Evolutionary conservation across 2,888 invertebrate species (phyloP).

Genomic region (Amiota mariae): DNA sequence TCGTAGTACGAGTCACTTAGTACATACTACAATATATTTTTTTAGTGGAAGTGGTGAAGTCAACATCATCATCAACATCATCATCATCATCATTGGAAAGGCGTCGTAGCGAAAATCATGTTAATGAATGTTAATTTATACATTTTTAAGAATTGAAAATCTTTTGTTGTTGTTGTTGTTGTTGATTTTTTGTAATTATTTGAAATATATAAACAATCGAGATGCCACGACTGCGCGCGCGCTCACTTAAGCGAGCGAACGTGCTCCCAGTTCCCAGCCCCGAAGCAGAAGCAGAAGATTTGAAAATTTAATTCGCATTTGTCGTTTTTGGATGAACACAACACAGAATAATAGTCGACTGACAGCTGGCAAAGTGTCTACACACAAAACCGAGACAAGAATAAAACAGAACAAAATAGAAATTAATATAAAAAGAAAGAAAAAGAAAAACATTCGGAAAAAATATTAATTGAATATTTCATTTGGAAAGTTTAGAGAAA

Average conservation of each 20-base stretch:
- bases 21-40: too few relatives aligned
- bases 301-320: neutral
- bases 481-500: too few relatives aligned
- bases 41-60: constrained; percentile 24
- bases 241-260: neutral
- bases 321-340: neutral
- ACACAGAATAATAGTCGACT: neutral
- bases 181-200: constrained; percentile 21
- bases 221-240: constrained; percentile 3
- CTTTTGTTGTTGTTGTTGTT: constrained; percentile 5
- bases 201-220: neutral
- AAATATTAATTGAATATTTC: neutral
- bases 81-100: too few relatives aligned
- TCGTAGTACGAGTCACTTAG: too few relatives aligned
- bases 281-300: constrained; percentile 14
- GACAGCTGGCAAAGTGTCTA: neutral
- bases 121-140: constrained; percentile 66
- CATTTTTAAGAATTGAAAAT: constrained; percentile 60
- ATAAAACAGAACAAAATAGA: constrained; percentile 6
- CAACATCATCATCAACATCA: constrained; percentile 10
- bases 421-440: neutral
- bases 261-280: constrained; percentile 9
- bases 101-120: constrained; percentile 56
- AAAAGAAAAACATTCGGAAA: neutral
- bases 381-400: constrained; percentile 4